Base-by-base conservation (phyloP, 2,888 invertebrate genomes). In the Rambutsinella grinnellia region DNA sequence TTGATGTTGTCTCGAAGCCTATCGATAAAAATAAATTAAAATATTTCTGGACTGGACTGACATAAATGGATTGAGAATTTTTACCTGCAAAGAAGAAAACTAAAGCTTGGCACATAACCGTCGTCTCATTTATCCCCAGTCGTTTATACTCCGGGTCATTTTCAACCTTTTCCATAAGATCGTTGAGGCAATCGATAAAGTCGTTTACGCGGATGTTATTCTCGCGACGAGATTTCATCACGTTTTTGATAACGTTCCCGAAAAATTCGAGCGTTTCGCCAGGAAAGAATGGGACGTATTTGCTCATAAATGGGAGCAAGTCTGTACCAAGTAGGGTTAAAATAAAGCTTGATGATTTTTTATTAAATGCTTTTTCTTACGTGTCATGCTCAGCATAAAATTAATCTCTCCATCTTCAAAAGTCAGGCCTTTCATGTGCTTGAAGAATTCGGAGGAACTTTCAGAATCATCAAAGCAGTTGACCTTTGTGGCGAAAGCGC, bases 1-100 rank as follows among this genome's bases (percentile, higher is more conserved):
- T 66, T 0, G 80, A 62, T 10, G 78, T 74, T 23, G 80, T 80
- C 56, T 80, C 78, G 46, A 79, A 80, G 2, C 76, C 76, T 65
- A 44, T 51, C 46, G 36, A 27, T 28, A 47, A 61, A 3, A 3
- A 3, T n/a, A n/a, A n/a, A n/a, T n/a, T n/a, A n/a, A n/a, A n/a
- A n/a, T n/a, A n/a, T n/a, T n/a, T n/a, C n/a, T n/a, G n/a, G n/a
- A n/a, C n/a, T n/a, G n/a, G n/a, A n/a, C n/a, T n/a, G n/a, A n/a
- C n/a, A n/a, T n/a, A n/a, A n/a, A n/a, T n/a, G n/a, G n/a, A n/a
- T n/a, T n/a, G n/a, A n/a, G n/a, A 56, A 10, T n/a, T 8, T 19
- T 19, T 54, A 70, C 62, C 70, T 23, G 78, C 78, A 13, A 71
- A 8, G n/a, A 79, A 70, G 51, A 79, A 79, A n/a, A 60, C n/a